Evolutionary conservation across 2,113 vertebrate genomes (phyloP).

Genomic region (Podarcis muralis): DNA sequence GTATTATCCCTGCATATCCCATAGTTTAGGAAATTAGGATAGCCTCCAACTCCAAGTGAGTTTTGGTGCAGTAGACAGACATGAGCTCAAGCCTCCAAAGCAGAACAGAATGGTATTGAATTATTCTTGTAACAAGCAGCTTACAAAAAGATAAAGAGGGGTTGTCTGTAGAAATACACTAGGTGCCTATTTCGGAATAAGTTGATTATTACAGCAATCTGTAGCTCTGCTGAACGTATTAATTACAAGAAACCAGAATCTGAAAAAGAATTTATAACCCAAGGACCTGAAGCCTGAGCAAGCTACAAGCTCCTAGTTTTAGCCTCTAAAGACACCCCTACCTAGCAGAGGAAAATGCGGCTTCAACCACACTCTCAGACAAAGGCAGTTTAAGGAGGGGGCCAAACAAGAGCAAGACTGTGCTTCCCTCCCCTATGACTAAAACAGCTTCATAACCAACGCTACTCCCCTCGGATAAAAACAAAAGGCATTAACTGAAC

Average conservation of each 20-base stretch:
- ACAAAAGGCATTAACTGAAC: not conserved
- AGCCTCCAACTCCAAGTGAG: not conserved
- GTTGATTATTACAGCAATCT: not conserved
- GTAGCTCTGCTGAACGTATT: not conserved
- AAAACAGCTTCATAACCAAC: not conserved
- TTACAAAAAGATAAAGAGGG: not conserved
- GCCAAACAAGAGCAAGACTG: not conserved
- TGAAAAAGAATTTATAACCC: not conserved
- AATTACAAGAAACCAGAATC: not conserved
- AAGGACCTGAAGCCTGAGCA: not conserved
- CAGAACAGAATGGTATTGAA: not conserved
- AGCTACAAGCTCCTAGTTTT: not conserved
- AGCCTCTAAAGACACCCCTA: not conserved
- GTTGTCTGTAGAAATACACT: not conserved
- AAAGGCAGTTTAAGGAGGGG: not conserved
- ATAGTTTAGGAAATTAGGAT: not conserved
- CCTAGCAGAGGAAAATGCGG: not conserved
- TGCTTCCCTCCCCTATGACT: not conserved
- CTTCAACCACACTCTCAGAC: not conserved
- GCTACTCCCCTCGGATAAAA: not conserved
- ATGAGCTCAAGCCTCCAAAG: not conserved
- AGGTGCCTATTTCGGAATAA: constrained; percentile 8
- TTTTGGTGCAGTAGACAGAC: not conserved
- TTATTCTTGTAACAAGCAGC: rapidly evolving
- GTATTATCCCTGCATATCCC: not conserved